Percentiles rank a stretch among this genome's conserved stretches.
phyloP scores from a whole-genome alignment of 2,888 invertebrate genomes.

The Allolobophora icterica region DNA sequence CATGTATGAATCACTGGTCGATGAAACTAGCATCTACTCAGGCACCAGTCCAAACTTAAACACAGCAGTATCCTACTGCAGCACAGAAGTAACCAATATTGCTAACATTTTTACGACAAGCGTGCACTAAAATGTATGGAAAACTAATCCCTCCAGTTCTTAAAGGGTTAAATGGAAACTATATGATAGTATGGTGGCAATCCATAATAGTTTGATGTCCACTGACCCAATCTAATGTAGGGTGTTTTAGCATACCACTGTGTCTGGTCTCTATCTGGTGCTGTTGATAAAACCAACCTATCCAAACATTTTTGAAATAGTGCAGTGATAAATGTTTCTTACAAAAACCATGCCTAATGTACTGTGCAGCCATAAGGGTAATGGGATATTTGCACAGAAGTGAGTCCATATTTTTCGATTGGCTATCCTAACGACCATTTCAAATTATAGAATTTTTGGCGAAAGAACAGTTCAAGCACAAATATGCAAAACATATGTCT shows the following conservation, averaged over 20 bases:
- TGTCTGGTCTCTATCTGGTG: background rate
- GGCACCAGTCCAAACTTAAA: no score
- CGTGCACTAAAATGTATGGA: no score
- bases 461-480: background rate
- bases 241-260: no score
- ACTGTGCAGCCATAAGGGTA: background rate
- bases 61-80: no score
- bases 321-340: background rate
- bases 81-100: no score
- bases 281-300: background rate
- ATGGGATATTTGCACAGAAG: background rate
- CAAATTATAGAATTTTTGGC: background rate
- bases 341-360: background rate
- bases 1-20: background rate
- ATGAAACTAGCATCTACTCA: no score
- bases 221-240: background rate
- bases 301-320: background rate
- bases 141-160: no score
- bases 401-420: background rate
- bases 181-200: background rate
- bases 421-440: background rate
- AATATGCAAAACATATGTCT: background rate
- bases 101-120: no score
- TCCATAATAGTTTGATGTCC: background rate
- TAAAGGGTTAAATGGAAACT: background rate